Base-by-base conservation (phyloP, 2,888 invertebrate species). In the Xestobium rufovillosum region DNA sequence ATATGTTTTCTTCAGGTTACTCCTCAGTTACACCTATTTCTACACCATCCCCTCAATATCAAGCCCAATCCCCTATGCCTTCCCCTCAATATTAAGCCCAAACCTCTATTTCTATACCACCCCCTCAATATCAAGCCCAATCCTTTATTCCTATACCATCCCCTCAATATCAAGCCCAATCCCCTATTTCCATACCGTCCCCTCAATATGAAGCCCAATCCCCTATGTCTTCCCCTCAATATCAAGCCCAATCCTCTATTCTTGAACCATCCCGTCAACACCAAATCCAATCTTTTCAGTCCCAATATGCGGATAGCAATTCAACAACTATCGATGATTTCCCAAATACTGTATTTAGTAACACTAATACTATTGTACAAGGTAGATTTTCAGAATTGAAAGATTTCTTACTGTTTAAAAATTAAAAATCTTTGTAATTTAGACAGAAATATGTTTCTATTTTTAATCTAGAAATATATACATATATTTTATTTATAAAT, bases 81-180 rank as follows among this genome's bases (percentile, higher is more conserved):
- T 8, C 23, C 6, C 23, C 23, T 19, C 23, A 19, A 19, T 6
- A 6, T n/a, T n/a, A 19, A 19, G 6, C 23, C 23, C n/a, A 6
- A 8, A 19, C n/a, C 6, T n/a, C 23, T 19, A 19, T n/a, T 8
- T n/a, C 23, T 19, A 19, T n/a, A 19, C 23, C 23, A 19, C n/a
- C 23, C n/a, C 23, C 23, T 19, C 23, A 19, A 19, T 19, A 19
- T 19, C 23, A 19, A 19, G 23, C 23, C 23, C 23, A 19, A 19
- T 19, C 23, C n/a, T n/a, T n/a, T 19, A 19, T 19, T 6, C 23
- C 23, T 19, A 19, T n/a, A 19, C 23, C 23, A 19, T 19, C 23
- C 23, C 23, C n/a, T 19, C 23, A 19, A 19, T 19, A 19, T 19
- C 23, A 19, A 19, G n/a, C 23, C 23, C 23, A 19, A 19, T 19